A percentile compares a stretch with the other conserved stretches of the same genome.
These are phyloP conservation scores for Spheniscus humboldti DNA, from an alignment of 2,797 vertebrate species.

Conservation along the genomic window DNA sequence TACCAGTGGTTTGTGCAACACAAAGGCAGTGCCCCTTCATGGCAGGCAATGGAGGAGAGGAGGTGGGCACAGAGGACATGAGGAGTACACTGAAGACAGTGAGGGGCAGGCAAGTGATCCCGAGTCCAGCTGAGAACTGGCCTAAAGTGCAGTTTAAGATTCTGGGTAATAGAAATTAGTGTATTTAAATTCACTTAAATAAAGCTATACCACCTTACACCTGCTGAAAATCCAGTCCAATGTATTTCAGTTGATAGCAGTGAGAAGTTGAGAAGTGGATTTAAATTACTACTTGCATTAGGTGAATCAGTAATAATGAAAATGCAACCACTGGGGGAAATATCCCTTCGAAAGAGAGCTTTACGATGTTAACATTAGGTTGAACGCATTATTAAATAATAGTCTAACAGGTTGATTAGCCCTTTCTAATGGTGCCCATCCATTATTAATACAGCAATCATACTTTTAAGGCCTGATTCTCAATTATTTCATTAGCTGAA, in stretches of 20 bases:
- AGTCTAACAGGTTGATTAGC: constrained; percentile 39
- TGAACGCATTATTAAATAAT: constrained; percentile 2
- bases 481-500: constrained; percentile 48
- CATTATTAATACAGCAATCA: constrained; percentile 49
- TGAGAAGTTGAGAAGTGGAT: neutral
- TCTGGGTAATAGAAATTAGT: neutral
- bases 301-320: neutral
- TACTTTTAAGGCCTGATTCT: neutral
- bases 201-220: neutral
- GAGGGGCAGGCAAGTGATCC: neutral
- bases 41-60: neutral
- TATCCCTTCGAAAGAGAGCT: neutral
- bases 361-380: neutral
- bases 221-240: neutral
- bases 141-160: neutral
- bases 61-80: neutral
- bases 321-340: neutral
- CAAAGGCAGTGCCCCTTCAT: neutral
- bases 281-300: neutral
- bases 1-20: neutral
- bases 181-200: neutral
- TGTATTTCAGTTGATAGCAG: neutral
- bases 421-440: constrained; percentile 3
- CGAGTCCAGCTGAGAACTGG: rapidly evolving
- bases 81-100: neutral